These are phyloP conservation scores for Aphelinus atriplicis DNA, from an alignment of 1,140 invertebrate species.

Conservation along the genomic window DNA sequence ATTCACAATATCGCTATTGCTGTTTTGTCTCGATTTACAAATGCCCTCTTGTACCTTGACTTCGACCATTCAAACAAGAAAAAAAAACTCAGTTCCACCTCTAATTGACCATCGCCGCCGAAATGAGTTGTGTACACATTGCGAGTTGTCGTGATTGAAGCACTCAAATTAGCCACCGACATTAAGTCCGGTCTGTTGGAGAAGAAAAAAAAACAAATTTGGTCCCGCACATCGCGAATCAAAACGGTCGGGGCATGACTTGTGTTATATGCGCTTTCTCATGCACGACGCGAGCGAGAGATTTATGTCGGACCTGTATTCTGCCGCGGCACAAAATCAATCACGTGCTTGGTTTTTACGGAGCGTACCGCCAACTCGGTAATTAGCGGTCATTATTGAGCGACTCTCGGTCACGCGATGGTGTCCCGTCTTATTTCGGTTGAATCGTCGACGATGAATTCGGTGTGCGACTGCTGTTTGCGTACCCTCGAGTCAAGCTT, in stretches of 20 bases:
- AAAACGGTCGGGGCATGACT: background rate
- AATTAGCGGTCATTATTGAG: constrained; percentile 1
- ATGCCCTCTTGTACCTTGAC: too few relatives aligned
- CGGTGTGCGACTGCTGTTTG: too few relatives aligned
- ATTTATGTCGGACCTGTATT: background rate
- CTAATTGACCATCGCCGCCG: background rate
- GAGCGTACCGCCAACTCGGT: background rate
- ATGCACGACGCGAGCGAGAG: background rate
- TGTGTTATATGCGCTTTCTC: constrained; percentile 6
- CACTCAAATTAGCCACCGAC: too few relatives aligned
- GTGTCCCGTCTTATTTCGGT: too few relatives aligned
- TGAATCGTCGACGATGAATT: too few relatives aligned
- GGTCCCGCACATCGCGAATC: background rate
- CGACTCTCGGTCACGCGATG: too few relatives aligned
- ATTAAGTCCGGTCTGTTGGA: too few relatives aligned
- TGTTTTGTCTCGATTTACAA: too few relatives aligned
- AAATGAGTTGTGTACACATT: background rate
- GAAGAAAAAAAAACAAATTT: too few relatives aligned
- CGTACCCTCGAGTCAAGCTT: too few relatives aligned
- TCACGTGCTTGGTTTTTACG: background rate
- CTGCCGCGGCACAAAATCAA: background rate
- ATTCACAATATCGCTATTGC: too few relatives aligned
- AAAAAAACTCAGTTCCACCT: background rate
- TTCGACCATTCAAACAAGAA: too few relatives aligned
- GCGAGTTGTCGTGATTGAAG: background rate